Evolutionary conservation across 2,888 invertebrate genomes (phyloP).

Genomic region (Buathra laborator): DNA sequence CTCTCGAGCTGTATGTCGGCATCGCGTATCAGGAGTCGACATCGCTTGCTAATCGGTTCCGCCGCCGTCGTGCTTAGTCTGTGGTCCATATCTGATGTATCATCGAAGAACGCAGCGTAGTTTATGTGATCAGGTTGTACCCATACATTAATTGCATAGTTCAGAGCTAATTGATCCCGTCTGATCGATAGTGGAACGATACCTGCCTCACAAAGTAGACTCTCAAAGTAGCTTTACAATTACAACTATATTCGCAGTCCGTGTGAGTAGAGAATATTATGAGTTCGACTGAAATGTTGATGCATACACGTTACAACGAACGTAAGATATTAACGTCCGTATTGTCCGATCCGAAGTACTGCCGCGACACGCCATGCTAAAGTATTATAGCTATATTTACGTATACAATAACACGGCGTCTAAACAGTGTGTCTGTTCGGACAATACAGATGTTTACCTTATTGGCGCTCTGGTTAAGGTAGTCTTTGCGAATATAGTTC

Average conservation of each 20-base stretch:
- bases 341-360: too few species aligned
- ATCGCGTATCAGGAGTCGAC: background rate
- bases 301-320: background rate
- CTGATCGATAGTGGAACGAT: slow-evolving; percentile 40
- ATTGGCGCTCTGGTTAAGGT: background rate
- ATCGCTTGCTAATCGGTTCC: background rate
- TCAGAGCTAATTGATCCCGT: slow-evolving; percentile 13
- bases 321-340: background rate
- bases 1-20: too few species aligned
- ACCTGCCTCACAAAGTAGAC: slow-evolving; percentile 45
- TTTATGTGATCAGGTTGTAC: slow-evolving; percentile 9
- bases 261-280: background rate
- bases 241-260: background rate
- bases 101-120: background rate
- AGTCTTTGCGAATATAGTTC: too few species aligned
- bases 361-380: too few species aligned
- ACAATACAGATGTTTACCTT: too few species aligned
- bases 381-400: too few species aligned
- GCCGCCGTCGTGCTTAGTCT: background rate
- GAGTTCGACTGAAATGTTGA: background rate
- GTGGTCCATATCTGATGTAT: too few species aligned
- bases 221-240: slow-evolving; percentile 12
- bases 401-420: too few species aligned
- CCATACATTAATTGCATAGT: slow-evolving; percentile 4
- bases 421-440: too few species aligned